Percentiles rank a stretch among this genome's conserved stretches.
Conservation (phyloP, 2,797 vertebrate genomes). For the Rousettus madagascariensis region DNA sequence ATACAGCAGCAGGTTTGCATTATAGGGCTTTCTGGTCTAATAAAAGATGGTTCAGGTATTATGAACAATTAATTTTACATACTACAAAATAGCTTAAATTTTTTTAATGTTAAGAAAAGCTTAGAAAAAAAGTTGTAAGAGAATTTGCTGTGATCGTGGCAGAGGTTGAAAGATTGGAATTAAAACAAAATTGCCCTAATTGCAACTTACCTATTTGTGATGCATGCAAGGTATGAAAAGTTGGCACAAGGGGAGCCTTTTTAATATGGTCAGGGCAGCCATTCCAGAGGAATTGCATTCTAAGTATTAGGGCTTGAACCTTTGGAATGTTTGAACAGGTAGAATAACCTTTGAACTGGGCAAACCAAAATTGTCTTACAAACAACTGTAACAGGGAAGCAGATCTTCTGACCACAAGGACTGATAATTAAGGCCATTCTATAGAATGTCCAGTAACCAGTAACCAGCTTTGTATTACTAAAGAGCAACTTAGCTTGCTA, state of each 20-base stretch:
- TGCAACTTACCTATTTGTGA: not conserved
- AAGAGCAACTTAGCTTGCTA: not conserved
- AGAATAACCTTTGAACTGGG: not conserved
- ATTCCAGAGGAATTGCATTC: not conserved
- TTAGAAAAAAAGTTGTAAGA: constrained; percentile 34
- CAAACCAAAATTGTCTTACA: not conserved
- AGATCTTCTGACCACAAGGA: not conserved
- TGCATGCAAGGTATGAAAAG: not conserved
- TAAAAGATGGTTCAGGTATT: constrained; percentile 39
- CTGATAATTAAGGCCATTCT: not conserved
- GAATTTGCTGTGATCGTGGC: not conserved
- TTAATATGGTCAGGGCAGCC: not conserved
- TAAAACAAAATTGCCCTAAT: constrained; percentile 42
- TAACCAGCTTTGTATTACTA: not conserved
- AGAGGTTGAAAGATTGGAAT: not conserved
- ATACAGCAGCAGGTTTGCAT: not conserved
- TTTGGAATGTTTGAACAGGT: not conserved
- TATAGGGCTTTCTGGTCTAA: constrained; percentile 52
- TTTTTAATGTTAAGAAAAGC: not conserved
- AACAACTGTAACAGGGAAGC: not conserved
- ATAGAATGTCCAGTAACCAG: not conserved
- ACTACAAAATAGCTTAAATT: constrained; percentile 41
- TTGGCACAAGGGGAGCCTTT: not conserved
- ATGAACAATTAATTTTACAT: constrained; percentile 53
- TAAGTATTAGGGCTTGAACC: not conserved